Evolutionary conservation across 2,888 invertebrate species (phyloP), one percentile per base, ranked within the genome.

Genomic region (Mongoloraphidia duomilia): DNA sequence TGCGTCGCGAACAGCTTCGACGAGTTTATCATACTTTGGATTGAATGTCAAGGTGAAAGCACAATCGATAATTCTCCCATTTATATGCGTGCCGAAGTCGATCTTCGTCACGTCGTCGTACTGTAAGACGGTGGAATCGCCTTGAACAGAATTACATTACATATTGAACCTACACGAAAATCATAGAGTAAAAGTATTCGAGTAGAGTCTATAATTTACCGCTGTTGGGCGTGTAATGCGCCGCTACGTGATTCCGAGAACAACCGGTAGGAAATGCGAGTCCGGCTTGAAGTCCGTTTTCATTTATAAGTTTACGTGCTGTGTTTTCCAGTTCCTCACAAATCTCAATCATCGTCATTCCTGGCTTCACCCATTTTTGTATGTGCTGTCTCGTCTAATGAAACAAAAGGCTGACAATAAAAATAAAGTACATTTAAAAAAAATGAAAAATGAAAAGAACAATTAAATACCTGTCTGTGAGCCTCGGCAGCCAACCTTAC

Each of bases 221-320:
- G 47, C 94, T 93, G 68, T 99, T 99, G 5, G 98, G 98, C 11
- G 98, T 99, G 63, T 99, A 98, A 72, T 98, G 98, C 46, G 98
- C 98, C 49, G 98, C 98, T 65, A 96, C 97, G 66, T 98, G 89
- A 70, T 99, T 98, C 45, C 96, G 76, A n/a, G 95, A 96, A 65
- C 96, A 96, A 0, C 97, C 97, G 1, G 96, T 97, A 1, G 98
- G 98, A 67, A 98, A 98, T 8, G 91, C 91, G 51, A 92, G 68
- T 0, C 91, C 98, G 2, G 97, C 93, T 58, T 94, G 86, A 8
- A 98, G 72, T 1, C 95, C 96, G 62, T 94, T 88, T 68, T 98
- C 98, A 17, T 84, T 87, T 57, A 98, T 97, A 52, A 97, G 70
- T 59, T 82, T 83, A 34, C 98, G 79, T 4, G 95, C 90, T 6